A percentile compares a stretch with the other conserved stretches of the same genome.
Conservation (phyloP, 2,888 invertebrate species). For the Lepidochrysops patricia region DNA sequence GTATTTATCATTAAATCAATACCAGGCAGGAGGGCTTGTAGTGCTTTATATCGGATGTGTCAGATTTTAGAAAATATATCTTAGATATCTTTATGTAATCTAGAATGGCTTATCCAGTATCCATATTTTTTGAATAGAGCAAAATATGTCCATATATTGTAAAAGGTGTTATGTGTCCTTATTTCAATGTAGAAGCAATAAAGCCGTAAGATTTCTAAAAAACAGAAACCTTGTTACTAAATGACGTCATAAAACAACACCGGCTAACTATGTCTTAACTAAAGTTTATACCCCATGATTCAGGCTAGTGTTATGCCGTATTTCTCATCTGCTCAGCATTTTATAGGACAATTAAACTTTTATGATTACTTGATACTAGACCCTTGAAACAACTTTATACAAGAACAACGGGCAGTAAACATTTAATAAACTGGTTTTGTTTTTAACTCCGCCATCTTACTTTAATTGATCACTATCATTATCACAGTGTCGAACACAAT, state of each 20-base stretch:
- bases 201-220: neutral
- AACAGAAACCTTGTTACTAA: neutral
- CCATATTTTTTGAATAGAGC: too few species aligned
- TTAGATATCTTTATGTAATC: too few species aligned
- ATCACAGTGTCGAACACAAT: neutral
- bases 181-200: too few species aligned
- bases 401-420: neutral
- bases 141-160: too few species aligned
- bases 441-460: neutral
- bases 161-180: too few species aligned
- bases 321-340: slow-evolving; percentile 10
- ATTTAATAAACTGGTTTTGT: neutral
- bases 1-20: neutral
- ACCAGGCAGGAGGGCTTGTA: neutral
- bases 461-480: neutral
- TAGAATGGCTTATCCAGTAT: too few species aligned
- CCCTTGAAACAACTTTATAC: slow-evolving; percentile 14
- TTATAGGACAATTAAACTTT: slow-evolving; percentile 15
- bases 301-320: slow-evolving; percentile 13
- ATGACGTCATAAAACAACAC: neutral
- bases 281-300: slow-evolving; percentile 16
- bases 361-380: slow-evolving; percentile 12
- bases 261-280: slow-evolving; percentile 7
- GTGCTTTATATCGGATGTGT: too few species aligned
- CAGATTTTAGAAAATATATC: too few species aligned